Evolutionary conservation across 2,113 vertebrate species (phyloP).

Genomic region (Lanius ludovicianus): DNA sequence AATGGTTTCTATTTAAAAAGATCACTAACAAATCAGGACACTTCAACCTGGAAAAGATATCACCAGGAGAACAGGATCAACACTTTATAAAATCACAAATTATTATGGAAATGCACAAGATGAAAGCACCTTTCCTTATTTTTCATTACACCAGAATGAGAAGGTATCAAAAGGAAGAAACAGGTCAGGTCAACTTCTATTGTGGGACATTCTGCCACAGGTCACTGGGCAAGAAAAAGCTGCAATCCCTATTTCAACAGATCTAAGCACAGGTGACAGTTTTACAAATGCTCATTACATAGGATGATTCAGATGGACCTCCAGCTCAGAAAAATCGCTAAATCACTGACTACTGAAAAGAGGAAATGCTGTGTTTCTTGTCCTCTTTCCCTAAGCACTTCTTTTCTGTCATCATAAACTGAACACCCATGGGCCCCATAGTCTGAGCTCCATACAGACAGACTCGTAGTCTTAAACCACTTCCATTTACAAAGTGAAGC

Average conservation of each 20-base stretch:
- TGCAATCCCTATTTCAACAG: background rate
- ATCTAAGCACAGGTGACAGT: background rate
- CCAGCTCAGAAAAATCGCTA: background rate
- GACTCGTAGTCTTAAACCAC: background rate
- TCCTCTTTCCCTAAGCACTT: background rate
- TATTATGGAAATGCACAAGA: background rate
- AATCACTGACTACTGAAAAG: background rate
- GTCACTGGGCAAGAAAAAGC: background rate
- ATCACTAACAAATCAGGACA: background rate
- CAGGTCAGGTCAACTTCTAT: background rate
- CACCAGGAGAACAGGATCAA: background rate
- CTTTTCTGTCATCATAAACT: background rate
- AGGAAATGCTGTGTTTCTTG: background rate
- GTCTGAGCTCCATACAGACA: background rate
- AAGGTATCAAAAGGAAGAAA: background rate
- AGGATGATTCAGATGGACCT: background rate
- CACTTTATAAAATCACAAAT: background rate
- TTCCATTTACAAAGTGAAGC: background rate
- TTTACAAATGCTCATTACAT: background rate
- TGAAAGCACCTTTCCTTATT: background rate
- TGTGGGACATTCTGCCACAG: background rate
- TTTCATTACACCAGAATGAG: background rate
- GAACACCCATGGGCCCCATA: background rate
- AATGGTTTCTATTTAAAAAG: background rate
- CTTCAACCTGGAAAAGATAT: background rate